Percentiles rank a stretch among this genome's conserved stretches.
Evolutionary conservation across 1,140 invertebrate species (phyloP).

Genomic region (Asobara japonica): DNA sequence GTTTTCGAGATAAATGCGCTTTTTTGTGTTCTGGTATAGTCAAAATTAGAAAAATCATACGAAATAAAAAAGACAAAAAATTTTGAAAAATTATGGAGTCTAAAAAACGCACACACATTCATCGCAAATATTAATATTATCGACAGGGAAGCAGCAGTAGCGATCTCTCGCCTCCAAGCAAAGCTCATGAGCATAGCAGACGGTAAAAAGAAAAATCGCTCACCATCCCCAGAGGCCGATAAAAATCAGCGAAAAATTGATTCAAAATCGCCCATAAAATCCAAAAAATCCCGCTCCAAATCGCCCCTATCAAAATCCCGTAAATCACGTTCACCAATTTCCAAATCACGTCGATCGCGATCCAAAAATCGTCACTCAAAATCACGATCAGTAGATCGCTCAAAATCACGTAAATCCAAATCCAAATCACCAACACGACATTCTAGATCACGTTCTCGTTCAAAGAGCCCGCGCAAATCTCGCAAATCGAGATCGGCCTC

Average conservation of each 20-base stretch:
- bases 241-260: constrained; percentile 52
- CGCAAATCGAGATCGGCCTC: constrained; percentile 59
- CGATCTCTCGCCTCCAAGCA: constrained; percentile 70
- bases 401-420: constrained; percentile 52
- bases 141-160: constrained; percentile 63
- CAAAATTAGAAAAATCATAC: too few relatives aligned
- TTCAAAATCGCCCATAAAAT: constrained; percentile 53
- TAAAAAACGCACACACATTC: too few relatives aligned
- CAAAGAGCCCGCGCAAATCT: constrained; percentile 59
- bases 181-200: constrained; percentile 71
- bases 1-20: too few relatives aligned
- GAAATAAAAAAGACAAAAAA: too few relatives aligned
- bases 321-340: constrained; percentile 47
- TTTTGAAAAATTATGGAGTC: too few relatives aligned
- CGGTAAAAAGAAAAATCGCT: constrained; percentile 63
- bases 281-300: constrained; percentile 56
- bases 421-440: constrained; percentile 56
- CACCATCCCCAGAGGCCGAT: constrained; percentile 55
- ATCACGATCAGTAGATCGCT: constrained; percentile 42
- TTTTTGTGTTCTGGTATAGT: too few relatives aligned
- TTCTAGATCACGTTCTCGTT: constrained; percentile 53
- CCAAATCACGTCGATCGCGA: constrained; percentile 46
- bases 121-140: constrained; percentile 29
- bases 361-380: constrained; percentile 46
- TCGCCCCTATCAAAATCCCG: constrained; percentile 50